Base-by-base conservation (phyloP, 2,797 vertebrate genomes). In the Pitangus sulphuratus region DNA sequence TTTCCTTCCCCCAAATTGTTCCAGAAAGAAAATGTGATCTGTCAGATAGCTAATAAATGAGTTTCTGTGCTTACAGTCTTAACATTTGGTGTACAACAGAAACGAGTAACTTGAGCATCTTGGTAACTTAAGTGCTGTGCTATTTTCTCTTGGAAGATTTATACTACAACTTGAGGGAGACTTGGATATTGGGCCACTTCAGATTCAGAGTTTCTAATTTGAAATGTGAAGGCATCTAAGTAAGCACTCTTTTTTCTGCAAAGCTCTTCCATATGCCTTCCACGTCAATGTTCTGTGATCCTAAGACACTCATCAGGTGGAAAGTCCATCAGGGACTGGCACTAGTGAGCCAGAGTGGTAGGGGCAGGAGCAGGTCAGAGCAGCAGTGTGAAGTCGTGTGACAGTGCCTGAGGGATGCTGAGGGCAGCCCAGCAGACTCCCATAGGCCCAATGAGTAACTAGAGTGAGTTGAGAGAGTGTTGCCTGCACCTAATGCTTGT, bases 11-110 rank as follows among this genome's bases (percentile, higher is more conserved):
- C 0, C 0, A 84, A 90, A 58, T 61, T 87, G 56, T 92, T 96
- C 70, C 88, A 89, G 70, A 90, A 89, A 95, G 72, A 71, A 93
- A 88, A 88, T 81, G 60, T 30, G 75, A 95, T 94, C 69, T 92
- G 21, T 66, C 66, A 95, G 92, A 87, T 86, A 95, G 48, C 37
- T 89, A 87, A 90, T 89, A 92, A 97, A 93, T 89, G 64, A 40
- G 26, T 48, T 83, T 94, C 56, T 94, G 72, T 91, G 48, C 53
- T 86, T 44, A 30, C 57, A 72, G 44, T 47, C 70, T 56, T 53
- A 84, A 47, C 37, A 42, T 76, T 84, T 42, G 24, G 31, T 48
- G 8, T 45, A n/a, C 28, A 48, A 33, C 51, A 89, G 77, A 87
- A 93, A 84, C 0, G 0, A 90, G 95, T 90, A 95, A 95, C 33